Base-by-base conservation (phyloP, 2,797 vertebrate genomes). In the Sparidentex hasta region DNA sequence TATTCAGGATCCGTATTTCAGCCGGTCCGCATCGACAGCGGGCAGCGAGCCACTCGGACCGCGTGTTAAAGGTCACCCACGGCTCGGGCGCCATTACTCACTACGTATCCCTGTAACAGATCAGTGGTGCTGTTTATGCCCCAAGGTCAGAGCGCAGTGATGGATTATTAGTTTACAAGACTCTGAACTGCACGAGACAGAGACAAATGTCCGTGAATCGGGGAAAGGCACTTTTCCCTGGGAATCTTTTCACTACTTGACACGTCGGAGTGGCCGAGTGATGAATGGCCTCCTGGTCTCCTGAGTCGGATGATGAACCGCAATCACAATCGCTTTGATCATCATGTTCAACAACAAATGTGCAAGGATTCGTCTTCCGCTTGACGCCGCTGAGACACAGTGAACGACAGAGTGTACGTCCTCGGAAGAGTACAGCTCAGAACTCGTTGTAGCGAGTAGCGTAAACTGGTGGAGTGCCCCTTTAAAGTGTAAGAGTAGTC, bases 61-160 rank as follows among this genome's bases (percentile, higher is more conserved):
- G 7, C 71, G 69, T 64, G 82, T 69, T 78, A 87, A 84, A 90
- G 83, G 80, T 84, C 59, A 18, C 9, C 59, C 21, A 4, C 46
- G 1, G 72, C 77, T 65, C 58, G 4, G 59, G 59, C 27, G 64
- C 78, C 82, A 82, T 90, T 82, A 87, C 85, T 90, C 87, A 86
- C 43, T 50, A 66, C 52, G 54, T 61, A 68, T 67, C 84, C 58
- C 44, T 57, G 77, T 76, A 82, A 80, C 87, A 78, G 86, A 87
- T 88, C 87, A 72, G 71, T 20, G 58, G 71, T 74, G 82, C 87
- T 71, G 84, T 83, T 91, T 74, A 58, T 72, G 84, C 79, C 84
- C 79, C 92, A 90, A 94, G 93, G 92, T 94, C 94, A 74, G n/a
- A 27, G 79, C 76, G 1, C 23, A 17, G 81, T 92, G 92, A 95